Evolutionary conservation across 2,113 vertebrate genomes (phyloP).

Genomic region (Bungarus multicinctus): DNA sequence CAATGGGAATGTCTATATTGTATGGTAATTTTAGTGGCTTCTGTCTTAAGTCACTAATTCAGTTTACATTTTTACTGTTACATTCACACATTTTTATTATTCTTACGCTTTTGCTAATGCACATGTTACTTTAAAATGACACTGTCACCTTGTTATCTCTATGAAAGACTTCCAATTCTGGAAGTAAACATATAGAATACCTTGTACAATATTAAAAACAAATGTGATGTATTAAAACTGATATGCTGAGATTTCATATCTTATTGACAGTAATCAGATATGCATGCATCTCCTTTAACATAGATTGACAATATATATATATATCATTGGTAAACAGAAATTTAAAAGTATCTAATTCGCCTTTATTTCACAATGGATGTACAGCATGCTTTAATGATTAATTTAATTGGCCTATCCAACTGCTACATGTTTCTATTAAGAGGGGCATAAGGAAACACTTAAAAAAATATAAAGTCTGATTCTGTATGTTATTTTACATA

Average conservation of each 20-base stretch:
- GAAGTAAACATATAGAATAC: background rate
- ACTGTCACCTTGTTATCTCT: conserved; percentile 12
- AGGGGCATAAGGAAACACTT: too few species aligned
- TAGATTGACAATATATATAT: background rate
- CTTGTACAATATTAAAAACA: too few species aligned
- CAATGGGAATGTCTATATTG: background rate
- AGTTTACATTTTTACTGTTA: background rate
- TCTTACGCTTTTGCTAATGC: background rate
- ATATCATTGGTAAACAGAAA: background rate
- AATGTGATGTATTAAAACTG: background rate
- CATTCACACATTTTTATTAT: background rate
- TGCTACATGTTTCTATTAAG: too few species aligned
- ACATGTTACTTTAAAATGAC: background rate
- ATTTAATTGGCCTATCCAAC: too few species aligned
- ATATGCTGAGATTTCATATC: background rate
- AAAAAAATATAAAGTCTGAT: background rate
- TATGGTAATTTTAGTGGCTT: background rate
- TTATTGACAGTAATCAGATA: background rate
- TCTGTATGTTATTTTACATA: background rate
- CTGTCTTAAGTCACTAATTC: background rate
- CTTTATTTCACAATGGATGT: background rate
- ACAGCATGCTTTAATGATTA: too few species aligned
- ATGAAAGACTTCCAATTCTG: background rate
- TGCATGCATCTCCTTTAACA: background rate
- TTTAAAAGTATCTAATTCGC: background rate